Evolutionary conservation across 1,140 invertebrate species (phyloP).

Genomic region (Drosophila punjabiensis): DNA sequence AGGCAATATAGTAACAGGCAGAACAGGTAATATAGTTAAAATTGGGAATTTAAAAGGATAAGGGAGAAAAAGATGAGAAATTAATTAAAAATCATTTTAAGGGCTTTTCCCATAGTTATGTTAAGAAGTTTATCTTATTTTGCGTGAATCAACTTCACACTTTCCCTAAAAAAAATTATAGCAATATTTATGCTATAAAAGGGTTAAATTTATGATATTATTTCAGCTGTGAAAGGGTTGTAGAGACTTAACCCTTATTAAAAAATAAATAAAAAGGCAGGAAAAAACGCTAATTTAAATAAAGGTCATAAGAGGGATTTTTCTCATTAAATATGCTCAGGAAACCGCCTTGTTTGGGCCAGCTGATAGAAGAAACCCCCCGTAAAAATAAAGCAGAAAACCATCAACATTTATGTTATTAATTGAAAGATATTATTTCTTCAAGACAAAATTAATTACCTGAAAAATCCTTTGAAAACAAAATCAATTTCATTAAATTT

Average conservation of each 20-base stretch:
- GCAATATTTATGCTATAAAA: not conserved
- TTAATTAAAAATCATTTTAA: too few species aligned
- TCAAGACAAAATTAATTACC: not conserved
- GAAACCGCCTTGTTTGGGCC: not conserved
- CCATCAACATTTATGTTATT: not conserved
- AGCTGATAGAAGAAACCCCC: not conserved
- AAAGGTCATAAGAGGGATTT: not conserved
- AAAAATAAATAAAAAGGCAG: not conserved
- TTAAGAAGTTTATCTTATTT: too few species aligned
- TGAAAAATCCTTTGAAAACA: not conserved
- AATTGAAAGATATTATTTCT: not conserved
- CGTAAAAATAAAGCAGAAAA: not conserved
- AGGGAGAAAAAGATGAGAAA: too few species aligned
- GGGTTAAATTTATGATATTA: not conserved
- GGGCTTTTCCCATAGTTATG: not conserved
- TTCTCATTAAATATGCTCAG: not conserved
- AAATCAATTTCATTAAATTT: too few species aligned
- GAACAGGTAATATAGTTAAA: too few species aligned
- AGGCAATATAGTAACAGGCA: too few species aligned
- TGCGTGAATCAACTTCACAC: not conserved
- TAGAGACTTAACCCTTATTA: not conserved
- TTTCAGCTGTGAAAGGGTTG: not conserved
- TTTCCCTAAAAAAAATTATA: not conserved
- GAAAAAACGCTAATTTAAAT: constrained; percentile 1
- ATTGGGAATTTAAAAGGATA: too few species aligned